Base-by-base conservation (phyloP, 2,797 vertebrate species). In the Semaprochilodus insignis region DNA sequence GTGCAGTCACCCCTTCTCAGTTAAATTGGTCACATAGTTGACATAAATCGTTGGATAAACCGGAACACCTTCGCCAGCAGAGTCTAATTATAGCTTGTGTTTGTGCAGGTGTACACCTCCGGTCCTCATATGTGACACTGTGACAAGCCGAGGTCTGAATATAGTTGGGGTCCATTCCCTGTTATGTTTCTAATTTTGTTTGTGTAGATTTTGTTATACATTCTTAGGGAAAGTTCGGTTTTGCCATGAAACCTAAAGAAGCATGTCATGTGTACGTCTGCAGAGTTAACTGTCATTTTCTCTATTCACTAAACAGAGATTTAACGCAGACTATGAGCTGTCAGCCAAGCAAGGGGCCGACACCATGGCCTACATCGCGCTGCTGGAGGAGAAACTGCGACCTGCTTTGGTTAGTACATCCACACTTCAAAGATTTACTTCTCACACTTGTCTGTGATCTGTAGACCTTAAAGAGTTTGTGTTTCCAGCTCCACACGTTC, bases 341-440 rank as follows among this genome's bases (percentile, higher is more conserved):
- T 95, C 97, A 70, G 96, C 97, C 81, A 97, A 96, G 90, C 95
- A 99, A 93, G 98, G 97, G 77, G 98, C 98, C 62, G 98, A 99
- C 89, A 99, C 97, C 0, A 93, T 99, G 93, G 98, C 98, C 1
- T 99, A 97, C 87, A 96, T 99, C 34, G 98, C 98, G 71, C 92
- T 99, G 25, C 93, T 99, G 17, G 97, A 99, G 90, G 98, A 99
- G 91, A 99, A 97, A 73, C 94, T 99, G 7, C 94, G 93, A 82
- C 98, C 97, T 83, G 98, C 97, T 87, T 78, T 98, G 95, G 98
- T 99, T 92, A 92, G 90, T 85, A 75, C 6, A 69, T 13, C 4
- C 4, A 17, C 66, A 59, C 16, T 54, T 21, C 34, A 36, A 1
- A 19, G 31, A 36, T 40, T 40, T 67, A 3, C 17, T 21, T 6